phyloP scores from a whole-genome alignment of 2,888 invertebrate species.

The Drosophila rellima region DNA sequence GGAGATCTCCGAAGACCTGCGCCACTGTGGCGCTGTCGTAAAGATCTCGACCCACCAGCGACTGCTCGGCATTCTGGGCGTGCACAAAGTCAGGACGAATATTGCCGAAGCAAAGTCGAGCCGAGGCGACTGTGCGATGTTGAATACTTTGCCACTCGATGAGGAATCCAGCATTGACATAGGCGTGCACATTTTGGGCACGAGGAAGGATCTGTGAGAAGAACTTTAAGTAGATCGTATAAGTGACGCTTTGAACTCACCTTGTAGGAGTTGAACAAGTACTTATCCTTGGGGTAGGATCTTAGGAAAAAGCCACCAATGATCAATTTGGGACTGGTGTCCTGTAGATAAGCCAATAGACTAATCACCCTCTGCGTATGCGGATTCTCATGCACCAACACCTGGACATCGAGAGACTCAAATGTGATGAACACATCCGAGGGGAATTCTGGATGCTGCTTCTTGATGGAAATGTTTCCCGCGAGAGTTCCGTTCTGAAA shows the following conservation, averaged over 20 bases:
- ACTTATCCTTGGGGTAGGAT: slow-evolving; percentile 86
- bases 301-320: slow-evolving; percentile 88
- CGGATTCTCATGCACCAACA: slow-evolving; percentile 70
- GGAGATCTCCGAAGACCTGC: slow-evolving; percentile 87
- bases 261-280: slow-evolving; percentile 89
- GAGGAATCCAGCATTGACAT: slow-evolving; percentile 91
- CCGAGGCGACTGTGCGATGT: slow-evolving; percentile 66
- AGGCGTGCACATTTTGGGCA: slow-evolving; percentile 92
- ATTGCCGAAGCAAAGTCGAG: slow-evolving; percentile 89
- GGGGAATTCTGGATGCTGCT: slow-evolving; percentile 89
- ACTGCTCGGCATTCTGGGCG: slow-evolving; percentile 87
- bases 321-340: slow-evolving; percentile 89
- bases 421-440: slow-evolving; percentile 89
- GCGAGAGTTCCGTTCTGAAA: slow-evolving; percentile 89
- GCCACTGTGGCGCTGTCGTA: slow-evolving; percentile 82
- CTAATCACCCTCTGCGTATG: slow-evolving; percentile 86
- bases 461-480: slow-evolving; percentile 90
- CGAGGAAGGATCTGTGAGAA: slow-evolving; percentile 89
- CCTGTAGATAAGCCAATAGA: slow-evolving; percentile 87
- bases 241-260: slow-evolving; percentile 82
- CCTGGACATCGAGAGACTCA: slow-evolving; percentile 79
- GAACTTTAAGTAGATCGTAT: not conserved
- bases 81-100: slow-evolving; percentile 87
- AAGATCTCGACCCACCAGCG: slow-evolving; percentile 86
- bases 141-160: slow-evolving; percentile 85